Conservation (phyloP, 2,113 vertebrate genomes). For the Bettongia penicillata region DNA sequence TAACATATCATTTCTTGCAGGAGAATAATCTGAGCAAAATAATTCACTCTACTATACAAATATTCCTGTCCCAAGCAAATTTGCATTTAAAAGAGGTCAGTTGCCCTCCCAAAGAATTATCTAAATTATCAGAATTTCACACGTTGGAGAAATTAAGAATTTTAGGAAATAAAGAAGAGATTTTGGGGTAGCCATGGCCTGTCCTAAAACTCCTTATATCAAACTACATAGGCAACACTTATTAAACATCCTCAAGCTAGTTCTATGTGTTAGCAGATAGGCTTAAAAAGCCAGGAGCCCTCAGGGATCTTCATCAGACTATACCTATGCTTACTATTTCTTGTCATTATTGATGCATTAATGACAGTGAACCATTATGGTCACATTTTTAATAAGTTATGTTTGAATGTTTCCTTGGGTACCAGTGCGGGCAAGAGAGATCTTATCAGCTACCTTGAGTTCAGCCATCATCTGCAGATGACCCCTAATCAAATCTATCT, state of each 20-base stretch:
- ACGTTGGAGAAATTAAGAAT: neutral
- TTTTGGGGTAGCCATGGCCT: neutral
- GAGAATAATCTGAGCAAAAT: neutral
- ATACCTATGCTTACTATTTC: neutral
- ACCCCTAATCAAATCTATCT: neutral
- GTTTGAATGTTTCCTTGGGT: conserved; percentile 31
- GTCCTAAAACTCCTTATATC: neutral
- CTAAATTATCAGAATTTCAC: neutral
- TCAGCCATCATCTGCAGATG: neutral
- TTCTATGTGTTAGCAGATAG: neutral
- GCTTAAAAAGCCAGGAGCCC: neutral
- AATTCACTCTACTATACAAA: neutral
- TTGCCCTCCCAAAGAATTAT: neutral
- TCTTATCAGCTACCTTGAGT: neutral
- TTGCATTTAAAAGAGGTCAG: neutral
- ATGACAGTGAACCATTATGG: neutral
- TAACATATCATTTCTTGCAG: neutral
- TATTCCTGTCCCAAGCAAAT: neutral
- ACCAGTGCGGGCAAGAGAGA: neutral
- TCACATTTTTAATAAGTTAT: conserved; percentile 12
- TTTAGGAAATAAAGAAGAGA: neutral
- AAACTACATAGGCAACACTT: neutral
- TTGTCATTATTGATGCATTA: conserved; percentile 13
- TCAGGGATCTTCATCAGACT: neutral
- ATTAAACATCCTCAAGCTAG: neutral